Evolutionary conservation across 2,888 invertebrate species (phyloP), one percentile per base, ranked within the genome.

Genomic region (Kuschelorhynchus macadamiae): DNA sequence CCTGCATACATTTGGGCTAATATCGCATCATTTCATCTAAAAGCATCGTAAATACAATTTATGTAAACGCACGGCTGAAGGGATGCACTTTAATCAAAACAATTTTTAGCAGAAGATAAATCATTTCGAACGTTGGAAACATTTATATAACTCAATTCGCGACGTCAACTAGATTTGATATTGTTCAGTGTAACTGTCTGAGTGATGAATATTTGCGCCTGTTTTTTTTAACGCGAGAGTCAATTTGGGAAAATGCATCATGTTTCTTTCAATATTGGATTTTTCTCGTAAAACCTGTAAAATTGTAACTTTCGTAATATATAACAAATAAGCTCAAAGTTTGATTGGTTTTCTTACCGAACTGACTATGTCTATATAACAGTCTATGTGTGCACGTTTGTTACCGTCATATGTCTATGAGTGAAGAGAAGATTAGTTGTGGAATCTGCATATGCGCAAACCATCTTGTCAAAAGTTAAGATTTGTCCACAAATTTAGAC

Each of bases 21-120:
- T 71, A 73, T 73, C 71, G 44, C 52, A 25, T 42, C 66, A 55
- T 67, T 69, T 71, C 70, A 71, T 73, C 67, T 72, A 64, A 72
- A 67, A 71, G 71, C 65, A 60, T 71, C 69, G 71, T 68, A 72
- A 73, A 73, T 71, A 71, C 62, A 71, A 71, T 72, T 71, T 73
- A 73, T 69, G 71, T 63, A 63, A 67, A 70, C 71, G 61, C 52
- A 52, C 52, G 56, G 53, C 57, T 60, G 49, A 50, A 55, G 39
- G 50, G 64, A 64, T 71, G 71, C 73, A 74, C 71, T 75, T 76
- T 77, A 78, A 77, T 79, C 75, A 79, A 77, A 78, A 76, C 75
- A 74, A 76, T 78, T 77, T 73, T 76, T 73, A 72, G 70, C 68
- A 70, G 71, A 67, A 71, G 72, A 78, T 78, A 77, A 78, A 79